Evolutionary conservation across 2,888 invertebrate species (phyloP), one percentile per base, ranked within the genome.

Genomic region (Calameuta filiformis): DNA sequence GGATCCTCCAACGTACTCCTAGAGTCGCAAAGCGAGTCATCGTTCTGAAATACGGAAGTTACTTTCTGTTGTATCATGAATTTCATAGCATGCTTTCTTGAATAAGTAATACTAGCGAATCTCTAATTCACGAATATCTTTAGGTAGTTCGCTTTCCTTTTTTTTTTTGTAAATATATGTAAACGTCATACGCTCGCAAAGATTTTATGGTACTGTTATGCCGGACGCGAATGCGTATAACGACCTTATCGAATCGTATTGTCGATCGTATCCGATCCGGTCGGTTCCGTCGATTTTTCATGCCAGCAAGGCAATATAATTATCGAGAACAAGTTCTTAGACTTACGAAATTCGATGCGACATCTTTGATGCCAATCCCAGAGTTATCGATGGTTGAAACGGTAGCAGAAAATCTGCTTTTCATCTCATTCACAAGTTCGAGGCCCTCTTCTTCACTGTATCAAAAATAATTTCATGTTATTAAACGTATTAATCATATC

Each of bases 371-470:
- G 33, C 78, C 77, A 77, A 81, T 80, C 9, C 1, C 1, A 56
- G 56, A 4, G 23, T 56, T 83, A 1, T 80, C 75, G 0, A 79
- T 73, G n/a, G 80, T 80, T 1, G 84, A 82, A 68, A 87, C 82
- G 4, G 95, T 94, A 1, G 96, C 95, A 12, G 96, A 95, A 92
- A 95, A 97, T 89, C 95, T 94, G 81, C 93, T 93, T 89, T 96
- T 97, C 97, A 97, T 97, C 84, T 97, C 95, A 75, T 94, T 93
- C 82, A 96, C 94, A 87, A 96, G 94, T 79, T 93, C 92, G 80
- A 93, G 92, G 15, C 97, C 97, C 87, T 97, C 96, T 81, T 95
- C 94, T 79, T 95, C 94, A 81, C 95, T 94, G 37, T 11, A 33
- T 3, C 15, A 35, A 74, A 69, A 37, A 40, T 69, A 79, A 75